Conservation (phyloP, 2,888 invertebrate species). For the Plagodis dolabraria region DNA sequence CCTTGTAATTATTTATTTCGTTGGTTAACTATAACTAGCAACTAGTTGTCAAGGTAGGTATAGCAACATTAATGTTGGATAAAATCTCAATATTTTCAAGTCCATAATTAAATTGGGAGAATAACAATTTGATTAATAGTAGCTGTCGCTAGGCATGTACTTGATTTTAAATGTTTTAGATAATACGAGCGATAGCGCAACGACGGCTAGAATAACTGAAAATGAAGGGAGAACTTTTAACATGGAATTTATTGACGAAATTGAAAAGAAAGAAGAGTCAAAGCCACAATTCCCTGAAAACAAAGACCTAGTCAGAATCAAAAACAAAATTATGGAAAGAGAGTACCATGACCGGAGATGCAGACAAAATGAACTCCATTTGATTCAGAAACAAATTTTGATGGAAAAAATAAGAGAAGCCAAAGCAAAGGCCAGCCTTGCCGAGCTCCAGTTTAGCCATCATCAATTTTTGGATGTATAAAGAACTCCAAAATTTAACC, state of each 20-base stretch:
- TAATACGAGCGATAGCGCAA: background rate
- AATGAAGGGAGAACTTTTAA: background rate
- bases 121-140: background rate
- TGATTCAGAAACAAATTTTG: conserved; percentile 8
- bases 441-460: conserved; percentile 11
- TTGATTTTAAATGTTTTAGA: background rate
- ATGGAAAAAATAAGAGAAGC: conserved; percentile 14
- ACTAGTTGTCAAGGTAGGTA: too few species aligned
- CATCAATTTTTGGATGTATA: background rate
- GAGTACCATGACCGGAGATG: conserved; percentile 7
- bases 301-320: background rate
- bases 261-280: background rate
- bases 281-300: too few species aligned
- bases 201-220: background rate
- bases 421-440: conserved; percentile 12
- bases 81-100: background rate
- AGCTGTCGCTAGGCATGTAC: background rate
- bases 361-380: conserved; percentile 10
- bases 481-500: too few species aligned
- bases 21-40: too few species aligned
- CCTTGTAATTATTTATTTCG: too few species aligned
- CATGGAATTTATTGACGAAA: background rate
- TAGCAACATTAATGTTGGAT: background rate
- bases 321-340: conserved; percentile 4
- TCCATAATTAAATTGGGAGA: too few species aligned